phyloP scores from a whole-genome alignment of 1,140 invertebrate species.

The Bombyx mandarina region DNA sequence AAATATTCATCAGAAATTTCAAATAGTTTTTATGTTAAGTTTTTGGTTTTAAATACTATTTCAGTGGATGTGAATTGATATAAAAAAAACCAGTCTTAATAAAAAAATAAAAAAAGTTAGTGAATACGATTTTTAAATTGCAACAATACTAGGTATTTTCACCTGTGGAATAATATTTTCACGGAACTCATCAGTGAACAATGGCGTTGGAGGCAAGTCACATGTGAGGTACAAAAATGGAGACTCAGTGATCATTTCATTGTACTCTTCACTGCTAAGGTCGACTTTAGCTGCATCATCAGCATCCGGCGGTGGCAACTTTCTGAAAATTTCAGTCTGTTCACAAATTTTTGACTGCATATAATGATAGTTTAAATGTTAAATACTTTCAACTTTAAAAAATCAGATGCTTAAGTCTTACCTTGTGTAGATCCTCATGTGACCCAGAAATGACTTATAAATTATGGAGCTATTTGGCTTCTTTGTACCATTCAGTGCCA shows the following conservation, averaged over 20 bases:
- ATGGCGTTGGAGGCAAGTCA: conserved; percentile 94
- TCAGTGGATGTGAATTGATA: no score
- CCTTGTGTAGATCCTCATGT: conserved; percentile 92
- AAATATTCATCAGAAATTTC: no score
- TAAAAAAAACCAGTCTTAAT: no score
- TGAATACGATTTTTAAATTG: no score
- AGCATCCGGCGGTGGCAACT: conserved; percentile 94
- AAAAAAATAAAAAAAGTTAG: no score
- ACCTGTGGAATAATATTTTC: conserved; percentile 99
- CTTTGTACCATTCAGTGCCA: conserved; percentile 89
- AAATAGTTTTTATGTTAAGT: no score
- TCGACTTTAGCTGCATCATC: conserved; percentile 90
- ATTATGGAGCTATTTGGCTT: conserved; percentile 91
- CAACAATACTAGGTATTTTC: background rate
- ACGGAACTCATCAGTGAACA: conserved; percentile 97
- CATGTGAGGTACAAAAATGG: conserved; percentile 97
- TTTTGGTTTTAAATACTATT: no score
- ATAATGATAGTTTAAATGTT: background rate
- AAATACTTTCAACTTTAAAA: background rate
- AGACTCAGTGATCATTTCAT: conserved; percentile 88
- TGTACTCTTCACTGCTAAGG: conserved; percentile 88
- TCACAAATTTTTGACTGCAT: background rate
- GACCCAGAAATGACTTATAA: conserved; percentile 95
- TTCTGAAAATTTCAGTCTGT: conserved; percentile 68
- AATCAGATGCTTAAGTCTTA: background rate